Conservation (phyloP, 2,797 vertebrate species). For the Dendrocincla tyrannina region DNA sequence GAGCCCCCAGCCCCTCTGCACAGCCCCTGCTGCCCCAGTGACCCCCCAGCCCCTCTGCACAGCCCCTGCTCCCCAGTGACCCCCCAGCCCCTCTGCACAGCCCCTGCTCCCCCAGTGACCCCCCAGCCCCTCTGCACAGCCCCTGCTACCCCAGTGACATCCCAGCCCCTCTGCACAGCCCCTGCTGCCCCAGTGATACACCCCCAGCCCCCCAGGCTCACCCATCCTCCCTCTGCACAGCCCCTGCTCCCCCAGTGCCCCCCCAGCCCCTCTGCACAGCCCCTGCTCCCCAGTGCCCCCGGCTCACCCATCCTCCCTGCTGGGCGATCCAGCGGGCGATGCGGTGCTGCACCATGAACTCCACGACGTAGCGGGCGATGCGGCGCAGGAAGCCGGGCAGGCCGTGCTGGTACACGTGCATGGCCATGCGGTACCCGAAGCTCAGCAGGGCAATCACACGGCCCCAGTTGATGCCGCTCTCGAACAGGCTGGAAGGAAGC, state of each 20-base stretch:
- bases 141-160: no score
- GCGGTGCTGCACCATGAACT: constrained; percentile 72
- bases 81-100: no score
- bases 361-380: constrained; percentile 61
- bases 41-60: no score
- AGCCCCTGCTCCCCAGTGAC: no score
- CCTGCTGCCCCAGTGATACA: no score
- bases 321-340: constrained; percentile 80
- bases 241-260: neutral
- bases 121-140: no score
- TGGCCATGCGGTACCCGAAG: constrained; percentile 82
- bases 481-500: constrained; percentile 74
- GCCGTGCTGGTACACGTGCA: constrained; percentile 76
- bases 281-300: neutral
- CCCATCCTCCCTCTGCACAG: constrained; percentile 78
- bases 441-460: constrained; percentile 79
- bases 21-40: neutral
- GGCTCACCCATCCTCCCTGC: constrained; percentile 84
- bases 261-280: constrained; percentile 56
- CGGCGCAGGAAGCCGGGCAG: constrained; percentile 73
- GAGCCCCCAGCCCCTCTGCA: neutral
- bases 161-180: constrained; percentile 37
- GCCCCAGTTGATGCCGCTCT: constrained; percentile 82
- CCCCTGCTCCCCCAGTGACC: no score
- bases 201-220: constrained; percentile 66